phyloP scores from a whole-genome alignment of 2,113 vertebrate genomes.

The Pseudonaja textilis region DNA sequence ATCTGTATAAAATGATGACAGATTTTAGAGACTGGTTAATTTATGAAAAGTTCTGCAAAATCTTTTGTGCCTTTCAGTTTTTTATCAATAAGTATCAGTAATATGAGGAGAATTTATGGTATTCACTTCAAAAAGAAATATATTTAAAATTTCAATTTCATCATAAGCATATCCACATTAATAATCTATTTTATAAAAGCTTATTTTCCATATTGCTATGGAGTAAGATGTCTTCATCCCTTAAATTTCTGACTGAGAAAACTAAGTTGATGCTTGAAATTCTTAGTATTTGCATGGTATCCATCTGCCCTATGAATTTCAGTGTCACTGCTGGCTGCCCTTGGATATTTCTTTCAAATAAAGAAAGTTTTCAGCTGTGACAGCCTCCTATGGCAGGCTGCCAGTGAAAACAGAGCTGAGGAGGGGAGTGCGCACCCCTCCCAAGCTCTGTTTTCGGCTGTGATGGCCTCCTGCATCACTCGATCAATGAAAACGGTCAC shows the following conservation, averaged over 20 bases:
- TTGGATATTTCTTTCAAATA: not conserved
- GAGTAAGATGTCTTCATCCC: not conserved
- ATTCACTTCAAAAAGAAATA: not conserved
- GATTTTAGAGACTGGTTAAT: slow-evolving; percentile 50
- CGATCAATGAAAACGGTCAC: too few relatives aligned
- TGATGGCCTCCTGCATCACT: too few relatives aligned
- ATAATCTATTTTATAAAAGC: not conserved
- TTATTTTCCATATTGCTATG: not conserved
- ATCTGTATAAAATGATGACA: slow-evolving; percentile 53
- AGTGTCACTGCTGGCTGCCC: not conserved
- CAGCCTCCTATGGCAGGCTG: too few relatives aligned
- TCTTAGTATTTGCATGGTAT: not conserved
- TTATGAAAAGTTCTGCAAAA: slow-evolving; percentile 34
- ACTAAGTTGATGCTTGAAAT: not conserved
- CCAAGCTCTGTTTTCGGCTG: too few relatives aligned
- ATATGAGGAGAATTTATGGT: slow-evolving; percentile 9
- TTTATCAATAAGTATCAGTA: slow-evolving; percentile 31
- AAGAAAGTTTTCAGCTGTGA: too few relatives aligned
- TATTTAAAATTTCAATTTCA: not conserved
- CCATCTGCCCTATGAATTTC: not conserved
- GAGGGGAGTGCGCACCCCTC: too few relatives aligned
- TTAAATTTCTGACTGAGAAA: not conserved
- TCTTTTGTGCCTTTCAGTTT: slow-evolving; percentile 30
- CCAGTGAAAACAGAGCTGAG: too few relatives aligned
- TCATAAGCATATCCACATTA: not conserved